Base-by-base conservation (phyloP, 35 echinoderm and acorn worm species). In the Ptychodera flava region DNA sequence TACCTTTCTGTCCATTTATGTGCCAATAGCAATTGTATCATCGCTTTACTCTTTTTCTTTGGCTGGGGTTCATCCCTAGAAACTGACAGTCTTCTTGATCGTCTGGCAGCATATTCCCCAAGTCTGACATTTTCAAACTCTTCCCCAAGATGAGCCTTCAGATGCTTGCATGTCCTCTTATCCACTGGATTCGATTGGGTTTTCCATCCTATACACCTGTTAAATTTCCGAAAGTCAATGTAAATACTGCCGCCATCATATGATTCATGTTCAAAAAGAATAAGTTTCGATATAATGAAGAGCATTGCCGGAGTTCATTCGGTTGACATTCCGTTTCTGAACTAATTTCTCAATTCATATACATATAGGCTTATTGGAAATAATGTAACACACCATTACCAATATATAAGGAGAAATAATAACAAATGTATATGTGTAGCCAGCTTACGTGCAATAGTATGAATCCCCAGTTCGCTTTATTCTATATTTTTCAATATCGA, bases 1-100 rank as follows among this genome's bases (percentile, higher is more conserved):
- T 87, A 87, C 85, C 77, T 78, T 0, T 87, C 85, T 15, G 85
- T 87, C 15, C 79, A 79, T 79, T 87, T 87, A 1, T 87, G 85
- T 34, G 85, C 85, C 0, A 87, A 77, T 76, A 87, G 35, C 12
- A 87, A 75, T 32, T 36, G 75, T 37, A 36, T 83, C 30, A 34
- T 36, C n/a, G 82, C 10, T 83, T 83, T 36, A 28, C 35, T 36
- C 1, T 37, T 30, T 37, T 83, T 83, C 12, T 1, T 15, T 16
- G 35, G 37, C 1, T 34, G 16, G 1, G 28, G 10, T n/a, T 83
- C 82, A 30, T 83, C 82, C 30, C 37, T 27, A 22, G 82, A 34
- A 2, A 83, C 82, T 2, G 45, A 64, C 6, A 64, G 45, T 64
- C 45, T 6, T 64, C 45, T 6, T 64, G 45, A 64, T 64, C 45